Base-by-base conservation (phyloP, 2,113 vertebrate genomes). In the Recurvirostra avosetta region DNA sequence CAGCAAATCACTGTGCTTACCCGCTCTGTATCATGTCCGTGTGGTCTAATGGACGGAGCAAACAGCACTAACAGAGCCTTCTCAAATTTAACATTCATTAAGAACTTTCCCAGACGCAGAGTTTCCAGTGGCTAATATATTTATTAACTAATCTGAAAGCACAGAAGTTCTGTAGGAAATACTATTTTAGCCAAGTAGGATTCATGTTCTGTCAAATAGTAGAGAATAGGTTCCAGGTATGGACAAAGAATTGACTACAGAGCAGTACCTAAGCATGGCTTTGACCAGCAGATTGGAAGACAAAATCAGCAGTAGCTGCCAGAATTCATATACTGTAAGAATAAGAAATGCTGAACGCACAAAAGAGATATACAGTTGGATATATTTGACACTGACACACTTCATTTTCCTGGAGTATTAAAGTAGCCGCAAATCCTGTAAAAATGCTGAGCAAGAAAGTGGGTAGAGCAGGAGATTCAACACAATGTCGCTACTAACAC, bases 131-230 rank as follows among this genome's bases (percentile, higher is more conserved):
- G 43, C 36, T 70, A 76, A 43, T 32, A 30, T 59, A 63, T 97
- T 96, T 94, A 94, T 92, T 92, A 86, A 66, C 89, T 59, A 68
- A 88, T 47, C 49, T 66, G 73, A 89, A 88, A 93, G 73, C 71
- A 88, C 23, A 76, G 4, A 79, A 38, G 13, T 58, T 49, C 36
- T 63, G 34, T 22, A 86, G 11, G 40, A 90, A 91, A 67, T 49
- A 32, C 4, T 56, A 32, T 75, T 91, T 92, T 55, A 86, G 56
- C 36, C 41, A 74, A 71, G 62, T 30, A 82, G 40, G 38, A 84
- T 41, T 80, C 18, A 59, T 82, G 82, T 93, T 73, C 38, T 84
- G 32, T 47, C 14, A 4, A 96, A 80, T 61, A 40, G 32, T 76
- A n/a, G 38, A 70, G 67, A 90, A 83, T 7, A 91, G 7, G 15